Base-by-base conservation (phyloP, 2,888 invertebrate genomes). In the Harpalus rufipes region DNA sequence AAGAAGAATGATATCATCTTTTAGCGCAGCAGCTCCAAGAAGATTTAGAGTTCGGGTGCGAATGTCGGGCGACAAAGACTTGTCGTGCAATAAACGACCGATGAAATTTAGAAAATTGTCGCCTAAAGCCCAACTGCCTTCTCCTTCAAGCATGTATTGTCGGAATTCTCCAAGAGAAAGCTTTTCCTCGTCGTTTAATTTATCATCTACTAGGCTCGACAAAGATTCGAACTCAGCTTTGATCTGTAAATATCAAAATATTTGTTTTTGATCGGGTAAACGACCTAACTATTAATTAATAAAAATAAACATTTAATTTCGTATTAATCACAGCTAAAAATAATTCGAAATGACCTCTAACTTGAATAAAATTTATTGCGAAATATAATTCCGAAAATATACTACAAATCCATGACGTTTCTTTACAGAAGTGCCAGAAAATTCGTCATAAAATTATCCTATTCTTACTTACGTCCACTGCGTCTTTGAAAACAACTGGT, bases 91-190 rank as follows among this genome's bases (percentile, higher is more conserved):
- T 65, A 96, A 90, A 84, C 95, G 93, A 84, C 96, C 96, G 85
- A 97, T 93, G 90, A 97, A 96, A 83, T 93, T 92, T 65, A 97
- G 93, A 91, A 97, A 98, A 88, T 96, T 95, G 88, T 97, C 97
- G 8, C 97, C 96, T 21, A 98, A 93, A 84, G 97, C 97, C 98
- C 98, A 98, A 88, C 97, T 96, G 85, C 97, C 98, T 90, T 97
- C 97, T 88, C 96, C 96, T 87, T 96, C 96, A 87, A 97, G 92
- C 90, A 97, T 94, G 91, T 97, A 98, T 91, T 97, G 96, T 89
- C 96, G 95, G 88, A 98, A 92, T 92, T 98, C 97, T 88, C 95
- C 95, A 89, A 97, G 91, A 87, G 95, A 95, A 88, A 93, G 93
- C 89, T 93, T 93, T 90, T 97, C 97, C 86, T 96, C 96, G 10